Base-by-base conservation (phyloP, 2,113 vertebrate genomes). In the Stictonetta naevosa region DNA sequence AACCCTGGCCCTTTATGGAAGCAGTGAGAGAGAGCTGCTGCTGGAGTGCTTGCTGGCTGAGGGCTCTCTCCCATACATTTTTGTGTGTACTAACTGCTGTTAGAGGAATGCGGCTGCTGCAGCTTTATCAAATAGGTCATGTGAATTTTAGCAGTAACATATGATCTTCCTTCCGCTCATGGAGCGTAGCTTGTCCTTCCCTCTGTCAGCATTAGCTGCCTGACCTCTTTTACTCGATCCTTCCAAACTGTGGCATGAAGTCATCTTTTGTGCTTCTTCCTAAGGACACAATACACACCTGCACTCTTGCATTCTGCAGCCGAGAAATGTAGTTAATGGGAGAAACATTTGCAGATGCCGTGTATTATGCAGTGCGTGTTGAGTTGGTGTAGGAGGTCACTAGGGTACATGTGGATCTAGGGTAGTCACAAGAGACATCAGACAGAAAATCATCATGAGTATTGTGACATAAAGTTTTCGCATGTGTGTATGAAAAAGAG, bases 81-180 rank as follows among this genome's bases (percentile, higher is more conserved):
- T 13, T 55, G 28, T 59, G 55, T 69, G 66, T 75, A 68, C 81
- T 79, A 48, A 28, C 81, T 60, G 55, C 84, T 94, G 36, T n/a
- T 36, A 62, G 66, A 76, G 86, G 85, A 90, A 88, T 76, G 79
- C 34, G 55, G 42, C 36, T n/a, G 62, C 90, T 85, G 52, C 67
- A 77, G 83, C 58, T 90, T 86, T 90, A 92, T 83, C 88, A 75
- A 95, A 77, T 10, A 83, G 56, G 73, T 91, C 89, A 84, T 84
- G 74, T 88, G 86, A 81, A 83, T 78, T 93, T 93, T 73, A 78
- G 83, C 56, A 88, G 63, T 58, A 87, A 86, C 48, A 71, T 82
- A 58, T 53, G 74, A 94, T 85, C 87, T 92, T 84, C 93, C 83
- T 94, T 88, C 72, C 72, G 77, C 87, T 78, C 29, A 12, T 38